A percentile compares a stretch with the other conserved stretches of the same genome.
These are phyloP conservation scores for Cyrtodaria siliqua DNA, from an alignment of 2,888 invertebrate species.

Conservation along the genomic window DNA sequence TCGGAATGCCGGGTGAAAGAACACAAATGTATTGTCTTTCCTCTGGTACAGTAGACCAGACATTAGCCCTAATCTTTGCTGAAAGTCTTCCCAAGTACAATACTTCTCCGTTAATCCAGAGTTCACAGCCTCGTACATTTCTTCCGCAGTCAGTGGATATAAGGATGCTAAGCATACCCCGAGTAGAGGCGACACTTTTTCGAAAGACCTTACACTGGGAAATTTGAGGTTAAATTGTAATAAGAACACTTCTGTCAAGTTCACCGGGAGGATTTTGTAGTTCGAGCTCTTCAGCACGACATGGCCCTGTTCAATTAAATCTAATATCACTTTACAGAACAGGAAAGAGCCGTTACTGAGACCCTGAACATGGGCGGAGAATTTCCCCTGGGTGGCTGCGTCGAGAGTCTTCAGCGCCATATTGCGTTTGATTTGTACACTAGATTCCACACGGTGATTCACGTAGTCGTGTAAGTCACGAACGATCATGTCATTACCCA, in stretches of 20 bases:
- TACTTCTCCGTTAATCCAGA: slow-evolving; percentile 93
- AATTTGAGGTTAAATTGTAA: slow-evolving; percentile 96
- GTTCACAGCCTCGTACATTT: slow-evolving; percentile 97
- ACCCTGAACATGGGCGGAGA: slow-evolving; percentile 94
- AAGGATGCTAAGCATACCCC: slow-evolving; percentile 96
- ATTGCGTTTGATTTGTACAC: slow-evolving; percentile 94
- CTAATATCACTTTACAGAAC: slow-evolving; percentile 95
- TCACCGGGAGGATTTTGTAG: slow-evolving; percentile 90
- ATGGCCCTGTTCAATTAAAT: slow-evolving; percentile 96
- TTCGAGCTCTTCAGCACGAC: slow-evolving; percentile 97
- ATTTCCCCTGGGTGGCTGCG: slow-evolving; percentile 86
- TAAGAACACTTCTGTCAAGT: slow-evolving; percentile 90
- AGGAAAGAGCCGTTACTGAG: slow-evolving; percentile 96
- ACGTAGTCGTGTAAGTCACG: slow-evolving; percentile 94
- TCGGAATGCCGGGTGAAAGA: slow-evolving; percentile 98
- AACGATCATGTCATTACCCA: slow-evolving; percentile 79
- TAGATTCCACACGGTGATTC: slow-evolving; percentile 92
- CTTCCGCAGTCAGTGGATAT: slow-evolving; percentile 94
- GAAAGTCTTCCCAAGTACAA: slow-evolving; percentile 95
- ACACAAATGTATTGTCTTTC: slow-evolving; percentile 97
- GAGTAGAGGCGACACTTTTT: slow-evolving; percentile 93
- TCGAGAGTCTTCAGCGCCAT: slow-evolving; percentile 84
- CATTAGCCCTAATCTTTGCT: slow-evolving; percentile 94
- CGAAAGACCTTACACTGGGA: slow-evolving; percentile 95
- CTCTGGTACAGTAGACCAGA: slow-evolving; percentile 95